Evolutionary conservation across 2,888 invertebrate genomes (phyloP).

Genomic region (Catocala fraxini): DNA sequence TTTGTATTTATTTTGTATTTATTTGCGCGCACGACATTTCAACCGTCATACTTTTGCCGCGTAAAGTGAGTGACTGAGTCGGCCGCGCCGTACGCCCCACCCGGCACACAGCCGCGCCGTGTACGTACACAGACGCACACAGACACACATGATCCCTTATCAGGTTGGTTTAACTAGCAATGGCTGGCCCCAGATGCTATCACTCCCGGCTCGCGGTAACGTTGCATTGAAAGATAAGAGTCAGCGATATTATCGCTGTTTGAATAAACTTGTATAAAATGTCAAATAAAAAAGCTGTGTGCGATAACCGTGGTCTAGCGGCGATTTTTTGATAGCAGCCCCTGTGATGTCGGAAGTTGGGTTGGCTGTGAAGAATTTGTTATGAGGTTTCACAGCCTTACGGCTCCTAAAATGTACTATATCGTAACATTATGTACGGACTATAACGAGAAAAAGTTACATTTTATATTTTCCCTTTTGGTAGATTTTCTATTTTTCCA

Average conservation of each 20-base stretch:
- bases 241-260: slow-evolving; percentile 85
- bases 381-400: slow-evolving; percentile 26
- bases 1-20: slow-evolving; percentile 49
- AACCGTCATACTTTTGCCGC: slow-evolving; percentile 86
- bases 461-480: not conserved
- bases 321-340: slow-evolving; percentile 75
- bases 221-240: slow-evolving; percentile 87
- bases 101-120: slow-evolving; percentile 64
- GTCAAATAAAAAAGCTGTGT: slow-evolving; percentile 86
- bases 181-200: slow-evolving; percentile 85
- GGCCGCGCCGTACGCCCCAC: slow-evolving; percentile 72
- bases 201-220: slow-evolving; percentile 85
- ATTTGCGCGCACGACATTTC: slow-evolving; percentile 56
- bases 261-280: slow-evolving; percentile 88
- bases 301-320: slow-evolving; percentile 77
- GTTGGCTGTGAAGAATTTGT: slow-evolving; percentile 43
- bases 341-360: slow-evolving; percentile 55
- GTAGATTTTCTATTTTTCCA: not conserved
- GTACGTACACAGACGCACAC: slow-evolving; percentile 68
- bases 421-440: not conserved
- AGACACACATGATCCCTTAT: slow-evolving; percentile 78
- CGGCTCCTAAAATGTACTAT: slow-evolving; percentile 30
- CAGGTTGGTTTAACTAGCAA: slow-evolving; percentile 86
- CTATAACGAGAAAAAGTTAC: not conserved
- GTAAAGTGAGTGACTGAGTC: slow-evolving; percentile 85